A percentile compares a stretch with the other conserved stretches of the same genome.
Evolutionary conservation across 2,113 vertebrate species (phyloP).

Genomic region (Petroica traversi): DNA sequence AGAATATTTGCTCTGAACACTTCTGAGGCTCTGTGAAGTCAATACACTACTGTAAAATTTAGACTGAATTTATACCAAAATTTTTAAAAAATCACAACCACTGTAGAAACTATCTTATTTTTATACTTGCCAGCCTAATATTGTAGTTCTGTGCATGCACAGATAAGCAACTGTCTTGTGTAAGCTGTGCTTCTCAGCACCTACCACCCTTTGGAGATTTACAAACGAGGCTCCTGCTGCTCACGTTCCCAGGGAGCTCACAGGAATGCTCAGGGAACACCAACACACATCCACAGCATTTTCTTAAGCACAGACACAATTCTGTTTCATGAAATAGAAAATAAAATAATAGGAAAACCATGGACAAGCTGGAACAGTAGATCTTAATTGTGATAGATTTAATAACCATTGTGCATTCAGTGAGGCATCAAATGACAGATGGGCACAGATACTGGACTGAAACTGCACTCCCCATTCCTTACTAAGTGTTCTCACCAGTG

Average conservation of each 20-base stretch:
- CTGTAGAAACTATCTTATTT: constrained; percentile 7
- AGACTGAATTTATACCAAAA: not conserved
- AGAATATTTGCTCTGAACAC: not conserved
- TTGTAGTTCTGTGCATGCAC: not conserved
- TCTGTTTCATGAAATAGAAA: not conserved
- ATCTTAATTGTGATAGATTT: not conserved
- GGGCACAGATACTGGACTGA: not conserved
- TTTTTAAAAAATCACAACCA: not conserved
- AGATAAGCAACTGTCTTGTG: not conserved
- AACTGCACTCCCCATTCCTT: not conserved
- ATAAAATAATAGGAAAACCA: not conserved
- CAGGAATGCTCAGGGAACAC: not conserved
- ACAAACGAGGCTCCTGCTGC: not conserved
- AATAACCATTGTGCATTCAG: not conserved
- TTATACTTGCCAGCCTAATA: not conserved
- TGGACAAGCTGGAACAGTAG: not conserved
- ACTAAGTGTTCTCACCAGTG: not conserved
- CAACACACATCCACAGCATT: not conserved
- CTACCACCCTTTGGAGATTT: not conserved
- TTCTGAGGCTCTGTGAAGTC: not conserved
- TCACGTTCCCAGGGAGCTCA: not conserved
- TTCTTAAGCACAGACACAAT: not conserved
- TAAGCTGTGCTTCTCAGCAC: not conserved
- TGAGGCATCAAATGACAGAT: not conserved
- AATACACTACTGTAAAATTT: not conserved